Base-by-base conservation (phyloP, 1,140 invertebrate species). In the Drosophila micromelanica region DNA sequence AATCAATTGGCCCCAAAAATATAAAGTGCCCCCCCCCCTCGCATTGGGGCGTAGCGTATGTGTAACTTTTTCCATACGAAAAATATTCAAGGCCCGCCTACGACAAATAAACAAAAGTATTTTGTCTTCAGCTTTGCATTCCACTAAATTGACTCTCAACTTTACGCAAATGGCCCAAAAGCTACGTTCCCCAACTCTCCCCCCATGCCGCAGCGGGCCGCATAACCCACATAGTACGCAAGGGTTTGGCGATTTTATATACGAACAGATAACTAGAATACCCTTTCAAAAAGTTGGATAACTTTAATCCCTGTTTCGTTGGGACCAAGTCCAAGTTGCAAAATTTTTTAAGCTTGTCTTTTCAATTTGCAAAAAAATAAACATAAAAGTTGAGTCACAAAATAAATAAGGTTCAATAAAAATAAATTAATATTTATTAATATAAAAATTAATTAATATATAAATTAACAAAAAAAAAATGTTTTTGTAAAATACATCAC, bases 71-170 rank as follows among this genome's bases (percentile, higher is more conserved):
- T 43, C 40, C 8, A 60, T 52, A 38, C 13, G n/a, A 3, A 54
- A 49, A 8, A 43, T 17, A 40, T 59, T 55, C 46, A 55, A 72
- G 59, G 57, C 32, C 48, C 35, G 59, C 78, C 68, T 55, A 73
- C 46, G 55, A 37, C 45, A 59, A 35, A 55, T 38, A 51, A 78
- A 60, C 70, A 51, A 59, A 73, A 62, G 62, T 61, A 56, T 65
- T 69, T 67, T 45, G 55, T 61, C 52, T 69, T 70, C 55, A 48
- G 60, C 55, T 65, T 64, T 74, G 64, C 74, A 75, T 86, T 86
- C 81, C 82, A 63, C 81, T 81, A 80, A 86, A 86, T 86, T 86
- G 70, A 81, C 59, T 86, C 73, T 76, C 37, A 86, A 78, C 67
- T 75, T 77, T 77, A 77, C 54, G 71, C 65, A 60, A 61, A 56